phyloP scores from a whole-genome alignment of 2,113 vertebrate genomes.

The Malurus alboscapulatus region DNA sequence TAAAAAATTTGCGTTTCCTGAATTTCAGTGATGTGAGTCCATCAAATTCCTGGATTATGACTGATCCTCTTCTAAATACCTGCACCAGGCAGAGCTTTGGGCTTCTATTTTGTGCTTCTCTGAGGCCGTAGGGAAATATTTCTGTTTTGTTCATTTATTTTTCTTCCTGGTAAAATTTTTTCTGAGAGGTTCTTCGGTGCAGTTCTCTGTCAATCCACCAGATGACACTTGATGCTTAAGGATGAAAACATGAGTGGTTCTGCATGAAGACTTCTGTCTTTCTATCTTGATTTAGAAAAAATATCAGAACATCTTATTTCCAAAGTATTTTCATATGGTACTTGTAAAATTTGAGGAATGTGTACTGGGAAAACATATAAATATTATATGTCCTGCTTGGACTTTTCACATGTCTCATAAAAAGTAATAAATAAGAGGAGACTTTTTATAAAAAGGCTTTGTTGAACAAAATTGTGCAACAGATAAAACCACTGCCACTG shows the following conservation, averaged over 20 bases:
- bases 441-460: neutral
- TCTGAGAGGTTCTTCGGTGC: neutral
- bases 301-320: neutral
- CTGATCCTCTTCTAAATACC: neutral
- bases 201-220: slow-evolving; percentile 64
- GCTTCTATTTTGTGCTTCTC: neutral
- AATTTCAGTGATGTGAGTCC: neutral
- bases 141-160: neutral
- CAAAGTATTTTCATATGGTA: neutral
- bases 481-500: neutral
- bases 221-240: slow-evolving; percentile 62
- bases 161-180: neutral
- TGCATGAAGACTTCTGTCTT: neutral
- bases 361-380: neutral
- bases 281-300: neutral
- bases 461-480: neutral
- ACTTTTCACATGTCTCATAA: neutral
- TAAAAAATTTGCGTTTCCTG: neutral
- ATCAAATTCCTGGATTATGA: neutral
- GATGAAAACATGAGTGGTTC: neutral
- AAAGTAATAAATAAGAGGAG: neutral
- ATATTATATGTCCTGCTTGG: neutral
- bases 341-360: neutral
- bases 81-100: neutral
- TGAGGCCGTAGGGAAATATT: neutral